Evolutionary conservation across 2,888 invertebrate genomes (phyloP).

Genomic region (Mesorhabditis sp.): DNA sequence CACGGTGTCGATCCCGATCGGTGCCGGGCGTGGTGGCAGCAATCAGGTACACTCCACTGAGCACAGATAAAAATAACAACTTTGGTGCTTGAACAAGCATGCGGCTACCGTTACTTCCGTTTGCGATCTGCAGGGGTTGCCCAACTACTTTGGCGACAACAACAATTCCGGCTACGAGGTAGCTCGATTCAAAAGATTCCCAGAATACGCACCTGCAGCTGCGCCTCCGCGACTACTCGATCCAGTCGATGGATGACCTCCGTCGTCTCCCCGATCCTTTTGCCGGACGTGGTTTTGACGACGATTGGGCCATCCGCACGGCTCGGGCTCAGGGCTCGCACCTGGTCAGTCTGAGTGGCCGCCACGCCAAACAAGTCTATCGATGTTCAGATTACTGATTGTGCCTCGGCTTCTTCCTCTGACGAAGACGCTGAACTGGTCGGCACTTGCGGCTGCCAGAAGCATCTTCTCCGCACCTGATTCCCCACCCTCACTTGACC

Average conservation of each 20-base stretch:
- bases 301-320: neutral
- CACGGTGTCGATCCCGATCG: no score
- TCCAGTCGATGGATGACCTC: slow-evolving; percentile 1
- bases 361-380: no score
- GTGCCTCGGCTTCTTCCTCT: no score
- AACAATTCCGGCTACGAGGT: neutral
- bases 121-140: neutral
- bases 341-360: no score
- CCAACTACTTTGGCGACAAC: neutral
- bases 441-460: no score
- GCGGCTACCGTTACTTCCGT: neutral
- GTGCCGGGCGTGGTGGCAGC: neutral
- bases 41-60: neutral
- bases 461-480: no score
- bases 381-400: no score
- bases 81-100: slow-evolving; percentile 6
- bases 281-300: neutral
- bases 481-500: no score
- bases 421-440: no score
- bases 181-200: neutral
- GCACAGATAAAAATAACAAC: neutral
- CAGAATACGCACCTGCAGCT: neutral
- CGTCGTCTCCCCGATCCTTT: neutral
- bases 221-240: neutral
- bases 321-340: neutral